phyloP scores from a whole-genome alignment of 2,113 vertebrate genomes.

The Clarias macrocephalus region DNA sequence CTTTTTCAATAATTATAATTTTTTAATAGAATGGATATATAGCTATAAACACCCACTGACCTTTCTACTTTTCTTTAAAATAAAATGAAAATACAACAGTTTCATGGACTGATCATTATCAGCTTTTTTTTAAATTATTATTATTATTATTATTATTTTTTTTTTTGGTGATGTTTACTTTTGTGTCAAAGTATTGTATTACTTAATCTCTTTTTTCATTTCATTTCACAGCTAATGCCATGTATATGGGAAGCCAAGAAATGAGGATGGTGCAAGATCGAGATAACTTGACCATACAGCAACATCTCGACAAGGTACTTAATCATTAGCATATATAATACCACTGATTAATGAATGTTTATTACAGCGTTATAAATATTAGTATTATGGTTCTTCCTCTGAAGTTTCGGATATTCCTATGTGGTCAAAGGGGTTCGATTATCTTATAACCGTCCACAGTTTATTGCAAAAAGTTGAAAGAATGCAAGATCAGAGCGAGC shows the following conservation, averaged over 20 bases:
- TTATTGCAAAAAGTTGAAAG: constrained; percentile 1
- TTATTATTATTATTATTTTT: no score
- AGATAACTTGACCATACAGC: constrained; percentile 81
- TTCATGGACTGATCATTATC: neutral
- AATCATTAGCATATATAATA: neutral
- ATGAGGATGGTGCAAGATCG: constrained; percentile 84
- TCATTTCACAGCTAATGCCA: constrained; percentile 78
- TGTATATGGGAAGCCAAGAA: constrained; percentile 92
- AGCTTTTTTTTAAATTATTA: neutral
- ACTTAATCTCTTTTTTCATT: constrained; percentile 13
- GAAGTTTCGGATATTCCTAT: neutral
- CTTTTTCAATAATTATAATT: no score
- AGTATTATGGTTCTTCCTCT: neutral
- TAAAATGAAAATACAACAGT: no score
- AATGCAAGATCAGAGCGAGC: neutral
- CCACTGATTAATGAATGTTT: neutral
- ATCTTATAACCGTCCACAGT: neutral
- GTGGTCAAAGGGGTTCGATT: neutral
- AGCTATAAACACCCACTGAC: neutral
- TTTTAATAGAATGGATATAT: neutral
- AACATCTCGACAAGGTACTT: constrained; percentile 88
- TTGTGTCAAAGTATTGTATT: neutral
- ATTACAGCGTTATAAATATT: neutral
- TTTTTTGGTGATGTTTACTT: no score
- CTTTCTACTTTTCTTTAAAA: neutral